Evolutionary conservation across 2,888 invertebrate genomes (phyloP).

Genomic region (Charanyca ferruginea): DNA sequence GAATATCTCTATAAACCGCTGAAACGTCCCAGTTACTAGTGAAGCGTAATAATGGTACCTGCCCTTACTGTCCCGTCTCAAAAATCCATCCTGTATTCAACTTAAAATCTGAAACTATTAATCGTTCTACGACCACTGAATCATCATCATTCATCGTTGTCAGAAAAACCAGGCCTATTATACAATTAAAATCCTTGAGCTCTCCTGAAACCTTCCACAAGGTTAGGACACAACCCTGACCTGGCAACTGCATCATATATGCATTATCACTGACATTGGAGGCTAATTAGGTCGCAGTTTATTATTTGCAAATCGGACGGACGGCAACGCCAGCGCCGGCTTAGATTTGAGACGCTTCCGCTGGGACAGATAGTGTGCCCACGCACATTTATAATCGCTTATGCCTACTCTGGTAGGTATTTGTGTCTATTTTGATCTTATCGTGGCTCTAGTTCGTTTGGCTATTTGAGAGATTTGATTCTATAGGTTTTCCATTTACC

Average conservation of each 20-base stretch:
- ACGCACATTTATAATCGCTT: slow-evolving; percentile 70
- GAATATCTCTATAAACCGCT: no score
- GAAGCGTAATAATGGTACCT: no score
- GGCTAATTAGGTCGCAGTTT: slow-evolving; percentile 70
- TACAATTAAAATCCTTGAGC: not conserved
- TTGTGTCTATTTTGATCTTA: slow-evolving; percentile 54
- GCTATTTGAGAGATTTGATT: not conserved
- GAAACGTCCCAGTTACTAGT: no score
- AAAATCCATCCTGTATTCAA: no score
- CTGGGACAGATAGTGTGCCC: slow-evolving; percentile 68
- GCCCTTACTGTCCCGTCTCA: no score
- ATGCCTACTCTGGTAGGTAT: slow-evolving; percentile 46
- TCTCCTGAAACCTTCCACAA: not conserved
- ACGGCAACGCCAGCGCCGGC: slow-evolving; percentile 60
- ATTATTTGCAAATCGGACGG: slow-evolving; percentile 67
- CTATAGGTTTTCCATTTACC: no score
- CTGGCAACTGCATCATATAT: slow-evolving; percentile 57
- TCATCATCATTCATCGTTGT: not conserved
- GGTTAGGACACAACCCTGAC: slow-evolving; percentile 63
- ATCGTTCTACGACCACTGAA: not conserved
- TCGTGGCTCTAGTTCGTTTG: slow-evolving; percentile 29
- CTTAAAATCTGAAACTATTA: no score
- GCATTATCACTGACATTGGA: slow-evolving; percentile 74
- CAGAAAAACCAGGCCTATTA: not conserved
- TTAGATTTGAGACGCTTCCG: slow-evolving; percentile 73